These are phyloP conservation scores for Agapornis roseicollis DNA, from an alignment of 2,113 vertebrate genomes.

Conservation along the genomic window DNA sequence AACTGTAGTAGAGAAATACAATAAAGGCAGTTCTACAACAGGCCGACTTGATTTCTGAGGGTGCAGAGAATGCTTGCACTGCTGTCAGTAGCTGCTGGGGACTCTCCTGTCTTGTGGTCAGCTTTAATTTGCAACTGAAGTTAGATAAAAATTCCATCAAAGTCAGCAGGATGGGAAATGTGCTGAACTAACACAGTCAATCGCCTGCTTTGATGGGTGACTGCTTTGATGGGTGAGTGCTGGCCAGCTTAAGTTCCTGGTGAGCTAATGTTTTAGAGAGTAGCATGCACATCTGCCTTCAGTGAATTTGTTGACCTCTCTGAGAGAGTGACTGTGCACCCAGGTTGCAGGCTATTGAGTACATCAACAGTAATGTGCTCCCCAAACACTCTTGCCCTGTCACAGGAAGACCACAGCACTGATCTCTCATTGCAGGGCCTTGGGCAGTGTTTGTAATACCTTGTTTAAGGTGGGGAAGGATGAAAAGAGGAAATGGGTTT, in stretches of 20 bases:
- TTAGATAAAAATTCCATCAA: not conserved
- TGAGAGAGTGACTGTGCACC: not conserved
- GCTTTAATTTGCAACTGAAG: not conserved
- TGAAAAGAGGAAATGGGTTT: not conserved
- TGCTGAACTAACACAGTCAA: not conserved
- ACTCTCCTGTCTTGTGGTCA: not conserved
- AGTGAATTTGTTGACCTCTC: not conserved
- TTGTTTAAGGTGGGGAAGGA: not conserved
- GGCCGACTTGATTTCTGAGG: not conserved
- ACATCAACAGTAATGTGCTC: not conserved
- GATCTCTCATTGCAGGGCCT: rapidly evolving
- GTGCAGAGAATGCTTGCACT: not conserved
- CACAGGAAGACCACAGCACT: rapidly evolving
- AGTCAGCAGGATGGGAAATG: not conserved
- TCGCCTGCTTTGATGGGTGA: not conserved
- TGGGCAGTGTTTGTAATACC: not conserved
- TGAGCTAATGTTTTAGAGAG: not conserved
- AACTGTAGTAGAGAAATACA: not conserved
- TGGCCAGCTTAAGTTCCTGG: not conserved
- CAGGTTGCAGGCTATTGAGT: rapidly evolving
- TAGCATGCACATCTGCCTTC: not conserved
- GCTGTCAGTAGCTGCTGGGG: not conserved
- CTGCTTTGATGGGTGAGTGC: no score
- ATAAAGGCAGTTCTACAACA: not conserved
- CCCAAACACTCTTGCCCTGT: not conserved